A percentile compares a stretch with the other conserved stretches of the same genome.
phyloP scores from a whole-genome alignment of 2,888 invertebrate species.

The Dolomedes plantarius region DNA sequence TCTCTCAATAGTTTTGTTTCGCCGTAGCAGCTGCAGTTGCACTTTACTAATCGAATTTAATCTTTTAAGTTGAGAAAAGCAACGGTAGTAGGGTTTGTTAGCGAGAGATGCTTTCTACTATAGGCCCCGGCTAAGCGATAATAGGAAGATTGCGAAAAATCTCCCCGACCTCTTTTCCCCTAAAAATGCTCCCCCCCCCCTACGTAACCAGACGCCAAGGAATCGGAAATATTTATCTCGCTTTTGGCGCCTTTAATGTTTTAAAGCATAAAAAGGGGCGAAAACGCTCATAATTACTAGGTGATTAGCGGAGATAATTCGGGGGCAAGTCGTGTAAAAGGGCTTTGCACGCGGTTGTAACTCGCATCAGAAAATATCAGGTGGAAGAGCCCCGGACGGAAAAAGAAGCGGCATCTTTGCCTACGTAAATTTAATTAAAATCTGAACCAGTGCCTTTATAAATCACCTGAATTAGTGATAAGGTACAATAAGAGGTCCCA shows the following conservation, averaged over 20 bases:
- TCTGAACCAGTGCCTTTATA: constrained; percentile 61
- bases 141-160: not conserved
- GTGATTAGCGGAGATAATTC: constrained; percentile 63
- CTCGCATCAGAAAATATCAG: constrained; percentile 40
- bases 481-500: constrained; percentile 51
- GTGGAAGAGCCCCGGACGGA: not conserved
- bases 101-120: not conserved
- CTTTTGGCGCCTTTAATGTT: constrained; percentile 20
- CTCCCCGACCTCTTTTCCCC: not conserved
- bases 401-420: constrained; percentile 32
- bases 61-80: not conserved
- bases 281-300: constrained; percentile 59
- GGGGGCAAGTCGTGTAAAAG: not conserved
- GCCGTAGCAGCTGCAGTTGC: too few relatives aligned
- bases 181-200: constrained; percentile 21
- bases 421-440: constrained; percentile 68
- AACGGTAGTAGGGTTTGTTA: too few relatives aligned
- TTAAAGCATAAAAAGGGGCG: constrained; percentile 23
- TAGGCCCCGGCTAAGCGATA: not conserved
- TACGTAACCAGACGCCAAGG: not conserved
- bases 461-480: constrained; percentile 71
- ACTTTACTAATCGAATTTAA: constrained; percentile 4
- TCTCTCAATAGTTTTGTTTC: too few relatives aligned
- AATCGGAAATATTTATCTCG: constrained; percentile 25
- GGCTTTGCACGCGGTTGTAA: not conserved